Percentiles rank a stretch among this genome's conserved stretches.
phyloP scores from a whole-genome alignment of 30 jellyfish, hydroid and myxozoan genomes.

The Catostylus mosaicus region DNA sequence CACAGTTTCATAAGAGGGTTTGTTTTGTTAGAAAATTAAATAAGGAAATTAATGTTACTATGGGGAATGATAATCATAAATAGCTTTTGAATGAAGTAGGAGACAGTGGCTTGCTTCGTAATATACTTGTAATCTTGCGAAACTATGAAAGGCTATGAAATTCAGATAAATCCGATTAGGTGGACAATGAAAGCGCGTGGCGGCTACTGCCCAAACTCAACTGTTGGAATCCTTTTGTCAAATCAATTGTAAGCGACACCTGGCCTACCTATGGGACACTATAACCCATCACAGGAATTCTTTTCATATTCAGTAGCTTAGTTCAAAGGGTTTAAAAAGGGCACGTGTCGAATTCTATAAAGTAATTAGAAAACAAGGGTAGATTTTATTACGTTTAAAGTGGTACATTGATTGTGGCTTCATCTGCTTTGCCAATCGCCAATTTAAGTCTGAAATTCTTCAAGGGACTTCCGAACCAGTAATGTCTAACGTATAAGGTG shows the following conservation, averaged over 20 bases:
- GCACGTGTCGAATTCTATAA: not conserved
- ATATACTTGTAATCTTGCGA: not conserved
- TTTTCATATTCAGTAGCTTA: not conserved
- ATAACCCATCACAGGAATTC: not conserved
- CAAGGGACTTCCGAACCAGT: too few relatives aligned
- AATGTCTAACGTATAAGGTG: too few relatives aligned
- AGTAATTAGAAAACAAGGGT: not conserved
- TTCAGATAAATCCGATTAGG: constrained; percentile 7
- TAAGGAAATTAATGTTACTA: too few relatives aligned
- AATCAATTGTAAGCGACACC: constrained; percentile 27
- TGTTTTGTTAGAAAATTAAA: too few relatives aligned
- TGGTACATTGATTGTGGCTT: not conserved
- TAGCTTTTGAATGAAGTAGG: not conserved
- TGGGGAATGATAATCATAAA: too few relatives aligned
- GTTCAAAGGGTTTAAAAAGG: not conserved
- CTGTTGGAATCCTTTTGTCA: constrained; percentile 21
- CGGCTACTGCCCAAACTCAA: constrained; percentile 9
- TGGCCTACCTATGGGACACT: constrained; percentile 6
- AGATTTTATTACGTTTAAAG: not conserved
- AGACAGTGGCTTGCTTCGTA: not conserved
- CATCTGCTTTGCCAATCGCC: not conserved
- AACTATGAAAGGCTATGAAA: not conserved
- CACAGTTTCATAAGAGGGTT: too few relatives aligned
- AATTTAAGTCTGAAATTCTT: not conserved
- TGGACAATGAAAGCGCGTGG: constrained; percentile 34